A percentile compares a stretch with the other conserved stretches of the same genome.
phyloP scores from a whole-genome alignment of 2,113 vertebrate genomes.

The Dermatemys mawii region DNA sequence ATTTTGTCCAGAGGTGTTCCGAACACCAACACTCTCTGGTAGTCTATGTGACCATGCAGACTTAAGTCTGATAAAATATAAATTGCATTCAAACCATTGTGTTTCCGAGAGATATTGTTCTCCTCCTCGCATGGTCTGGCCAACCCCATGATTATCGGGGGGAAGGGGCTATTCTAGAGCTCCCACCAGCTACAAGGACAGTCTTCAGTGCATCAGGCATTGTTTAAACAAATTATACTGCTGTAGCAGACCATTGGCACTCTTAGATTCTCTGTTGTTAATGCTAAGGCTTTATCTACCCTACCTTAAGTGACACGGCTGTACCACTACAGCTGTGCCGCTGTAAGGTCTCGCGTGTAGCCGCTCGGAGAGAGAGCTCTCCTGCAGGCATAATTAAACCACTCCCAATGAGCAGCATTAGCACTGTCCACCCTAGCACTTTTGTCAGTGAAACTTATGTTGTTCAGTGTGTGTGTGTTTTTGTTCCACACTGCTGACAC shows the following conservation, averaged over 20 bases:
- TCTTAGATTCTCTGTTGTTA: not conserved
- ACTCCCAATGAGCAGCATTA: too few relatives aligned
- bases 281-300: not conserved
- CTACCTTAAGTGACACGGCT: too few relatives aligned
- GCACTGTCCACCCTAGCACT: too few relatives aligned
- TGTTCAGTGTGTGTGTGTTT: too few relatives aligned
- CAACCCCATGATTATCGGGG: not conserved
- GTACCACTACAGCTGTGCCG: too few relatives aligned
- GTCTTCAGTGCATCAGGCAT: not conserved
- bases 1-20: conserved; percentile 13
- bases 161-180: not conserved
- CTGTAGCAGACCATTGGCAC: not conserved
- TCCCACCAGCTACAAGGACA: not conserved
- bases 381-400: too few relatives aligned
- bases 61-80: not conserved
- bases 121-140: not conserved
- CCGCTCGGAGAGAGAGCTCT: too few relatives aligned
- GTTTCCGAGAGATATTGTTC: not conserved
- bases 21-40: not conserved
- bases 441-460: too few relatives aligned
- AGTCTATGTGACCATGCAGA: not conserved
- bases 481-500: too few relatives aligned
- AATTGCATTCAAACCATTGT: not conserved
- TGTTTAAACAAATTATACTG: not conserved
- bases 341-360: too few relatives aligned